These are phyloP conservation scores for Amphipoea oculea DNA, from an alignment of 2,888 invertebrate genomes.

Conservation along the genomic window DNA sequence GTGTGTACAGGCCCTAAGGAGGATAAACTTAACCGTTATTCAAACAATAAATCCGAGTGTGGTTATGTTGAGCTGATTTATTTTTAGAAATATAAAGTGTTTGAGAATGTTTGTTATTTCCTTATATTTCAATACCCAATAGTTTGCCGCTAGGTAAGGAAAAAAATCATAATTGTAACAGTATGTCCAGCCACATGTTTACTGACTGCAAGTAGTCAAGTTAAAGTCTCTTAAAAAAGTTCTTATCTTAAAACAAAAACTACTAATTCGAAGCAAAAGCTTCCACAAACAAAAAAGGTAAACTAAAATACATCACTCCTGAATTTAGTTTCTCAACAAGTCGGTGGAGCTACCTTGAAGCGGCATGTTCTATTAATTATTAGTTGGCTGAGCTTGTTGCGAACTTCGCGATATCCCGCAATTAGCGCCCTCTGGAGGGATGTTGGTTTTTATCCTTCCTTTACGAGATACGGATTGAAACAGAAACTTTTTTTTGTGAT, in stretches of 20 bases:
- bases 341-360: conserved; percentile 53
- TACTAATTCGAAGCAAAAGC: conserved; percentile 1
- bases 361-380: conserved; percentile 66
- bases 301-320: conserved; percentile 41
- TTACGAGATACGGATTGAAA: conserved; percentile 23
- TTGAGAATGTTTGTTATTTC: too few relatives aligned
- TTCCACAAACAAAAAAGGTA: conserved; percentile 10
- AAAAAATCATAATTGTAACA: too few relatives aligned
- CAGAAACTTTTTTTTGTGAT: conserved; percentile 16
- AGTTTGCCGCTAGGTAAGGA: too few relatives aligned
- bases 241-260: neutral
- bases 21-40: too few relatives aligned
- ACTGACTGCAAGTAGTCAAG: neutral
- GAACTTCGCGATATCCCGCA: conserved; percentile 58
- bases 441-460: conserved; percentile 57
- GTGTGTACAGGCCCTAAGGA: too few relatives aligned
- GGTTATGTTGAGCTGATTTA: too few relatives aligned
- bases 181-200: neutral
- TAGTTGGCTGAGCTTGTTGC: conserved; percentile 60
- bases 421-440: conserved; percentile 56
- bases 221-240: neutral
- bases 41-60: too few relatives aligned
- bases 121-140: too few relatives aligned
- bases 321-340: conserved; percentile 54
- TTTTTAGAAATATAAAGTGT: too few relatives aligned